phyloP scores from a whole-genome alignment of 2,797 vertebrate genomes.

The Nothura maculosa region DNA sequence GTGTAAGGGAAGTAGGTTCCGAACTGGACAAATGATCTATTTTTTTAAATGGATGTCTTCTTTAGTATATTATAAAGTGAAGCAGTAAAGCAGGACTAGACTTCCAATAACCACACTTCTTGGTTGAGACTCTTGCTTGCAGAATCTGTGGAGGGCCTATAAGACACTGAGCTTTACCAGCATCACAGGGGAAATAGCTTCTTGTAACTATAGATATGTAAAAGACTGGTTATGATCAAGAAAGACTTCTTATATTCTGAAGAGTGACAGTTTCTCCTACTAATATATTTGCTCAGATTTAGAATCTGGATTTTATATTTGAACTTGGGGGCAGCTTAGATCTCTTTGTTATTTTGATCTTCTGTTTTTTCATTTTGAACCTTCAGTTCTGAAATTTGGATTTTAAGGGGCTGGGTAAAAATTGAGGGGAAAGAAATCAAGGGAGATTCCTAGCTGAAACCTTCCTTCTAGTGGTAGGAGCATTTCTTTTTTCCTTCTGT shows the following conservation, averaged over 20 bases:
- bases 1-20: not conserved
- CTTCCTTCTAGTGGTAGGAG: rapidly evolving
- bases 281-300: not conserved
- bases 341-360: not conserved
- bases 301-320: not conserved
- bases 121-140: not conserved
- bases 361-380: not conserved
- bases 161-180: not conserved
- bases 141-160: not conserved
- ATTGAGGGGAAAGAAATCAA: too few relatives aligned
- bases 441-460: rapidly evolving
- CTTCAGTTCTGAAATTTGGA: not conserved
- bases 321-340: not conserved
- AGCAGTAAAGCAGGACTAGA: not conserved
- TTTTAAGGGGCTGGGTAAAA: not conserved
- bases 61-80: rapidly evolving
- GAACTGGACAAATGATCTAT: not conserved
- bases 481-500: not conserved
- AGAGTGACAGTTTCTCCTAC: not conserved
- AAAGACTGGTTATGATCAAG: not conserved
- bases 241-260: not conserved
- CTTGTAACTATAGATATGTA: not conserved
- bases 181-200: not conserved
- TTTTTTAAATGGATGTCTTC: not conserved
- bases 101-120: not conserved